phyloP scores from a whole-genome alignment of 2,113 vertebrate genomes.

The Podocnemis expansa region DNA sequence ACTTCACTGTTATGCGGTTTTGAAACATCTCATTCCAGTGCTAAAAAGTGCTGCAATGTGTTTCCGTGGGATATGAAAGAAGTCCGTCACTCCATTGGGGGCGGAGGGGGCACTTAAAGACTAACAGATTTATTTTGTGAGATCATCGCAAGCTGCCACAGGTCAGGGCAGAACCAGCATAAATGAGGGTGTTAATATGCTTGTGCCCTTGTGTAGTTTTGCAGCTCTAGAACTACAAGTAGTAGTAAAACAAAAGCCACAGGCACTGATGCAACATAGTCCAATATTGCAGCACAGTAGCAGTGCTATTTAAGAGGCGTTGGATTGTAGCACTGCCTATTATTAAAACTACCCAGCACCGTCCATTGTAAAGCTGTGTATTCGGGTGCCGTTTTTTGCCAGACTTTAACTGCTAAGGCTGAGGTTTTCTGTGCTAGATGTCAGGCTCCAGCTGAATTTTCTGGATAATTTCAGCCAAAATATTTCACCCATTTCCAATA shows the following conservation, averaged over 20 bases:
- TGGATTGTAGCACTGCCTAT: too few species aligned
- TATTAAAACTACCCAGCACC: neutral
- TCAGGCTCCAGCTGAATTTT: neutral
- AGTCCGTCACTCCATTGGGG: neutral
- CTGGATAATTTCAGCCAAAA: neutral
- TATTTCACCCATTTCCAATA: neutral
- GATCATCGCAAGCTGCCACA: neutral
- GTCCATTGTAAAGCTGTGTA: neutral
- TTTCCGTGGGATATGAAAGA: neutral
- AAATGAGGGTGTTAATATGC: neutral
- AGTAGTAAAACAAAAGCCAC: neutral
- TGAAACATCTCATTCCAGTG: neutral
- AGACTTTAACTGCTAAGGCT: neutral
- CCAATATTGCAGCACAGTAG: too few species aligned
- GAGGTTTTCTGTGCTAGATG: neutral
- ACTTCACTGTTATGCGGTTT: neutral
- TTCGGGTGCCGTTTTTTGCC: neutral
- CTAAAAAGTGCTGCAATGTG: neutral
- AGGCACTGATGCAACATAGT: neutral
- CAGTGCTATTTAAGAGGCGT: too few species aligned
- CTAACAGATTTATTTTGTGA: too few species aligned
- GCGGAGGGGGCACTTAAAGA: too few species aligned
- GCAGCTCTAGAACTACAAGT: neutral
- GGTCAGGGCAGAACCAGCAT: neutral
- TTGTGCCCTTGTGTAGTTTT: neutral